phyloP scores from a whole-genome alignment of 1,140 invertebrate genomes.

The Apocrypta bakeri region DNA sequence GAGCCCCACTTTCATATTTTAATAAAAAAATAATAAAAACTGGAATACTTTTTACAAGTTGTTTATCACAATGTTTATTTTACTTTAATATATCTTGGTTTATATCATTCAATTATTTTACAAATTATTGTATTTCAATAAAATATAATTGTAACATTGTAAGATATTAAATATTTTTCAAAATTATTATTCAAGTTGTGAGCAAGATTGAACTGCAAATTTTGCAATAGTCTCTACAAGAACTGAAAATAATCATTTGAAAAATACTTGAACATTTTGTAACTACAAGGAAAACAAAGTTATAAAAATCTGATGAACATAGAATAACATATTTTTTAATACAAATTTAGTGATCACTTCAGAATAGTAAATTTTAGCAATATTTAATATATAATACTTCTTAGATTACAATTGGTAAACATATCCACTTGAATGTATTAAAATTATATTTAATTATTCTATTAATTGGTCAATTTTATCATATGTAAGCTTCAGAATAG shows the following conservation, averaged over 20 bases:
- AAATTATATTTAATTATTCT: constrained; percentile 3
- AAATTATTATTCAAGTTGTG: no score
- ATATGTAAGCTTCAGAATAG: background rate
- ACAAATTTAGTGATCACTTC: background rate
- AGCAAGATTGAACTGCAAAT: no score
- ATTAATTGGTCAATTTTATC: constrained; percentile 15
- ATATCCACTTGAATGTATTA: background rate
- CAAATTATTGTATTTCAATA: constrained; percentile 17
- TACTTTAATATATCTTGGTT: constrained; percentile 9
- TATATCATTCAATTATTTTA: constrained; percentile 4
- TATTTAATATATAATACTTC: background rate
- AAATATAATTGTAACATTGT: constrained; percentile 7
- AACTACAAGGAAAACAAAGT: constrained; percentile 27
- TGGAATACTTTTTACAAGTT: constrained; percentile 25
- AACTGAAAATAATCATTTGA: no score
- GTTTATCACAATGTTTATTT: constrained; percentile 5
- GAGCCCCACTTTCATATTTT: constrained; percentile 22
- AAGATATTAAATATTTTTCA: no score
- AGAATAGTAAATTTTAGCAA: background rate
- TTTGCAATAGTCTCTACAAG: no score
- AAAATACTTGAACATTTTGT: no score
- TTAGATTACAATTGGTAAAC: constrained; percentile 14
- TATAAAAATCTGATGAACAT: constrained; percentile 41
- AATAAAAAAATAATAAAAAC: constrained; percentile 29
- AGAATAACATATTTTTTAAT: constrained; percentile 25